Conservation (phyloP, 37 sponge, comb jelly and placozoan species). For the Theonella swinhoei region DNA sequence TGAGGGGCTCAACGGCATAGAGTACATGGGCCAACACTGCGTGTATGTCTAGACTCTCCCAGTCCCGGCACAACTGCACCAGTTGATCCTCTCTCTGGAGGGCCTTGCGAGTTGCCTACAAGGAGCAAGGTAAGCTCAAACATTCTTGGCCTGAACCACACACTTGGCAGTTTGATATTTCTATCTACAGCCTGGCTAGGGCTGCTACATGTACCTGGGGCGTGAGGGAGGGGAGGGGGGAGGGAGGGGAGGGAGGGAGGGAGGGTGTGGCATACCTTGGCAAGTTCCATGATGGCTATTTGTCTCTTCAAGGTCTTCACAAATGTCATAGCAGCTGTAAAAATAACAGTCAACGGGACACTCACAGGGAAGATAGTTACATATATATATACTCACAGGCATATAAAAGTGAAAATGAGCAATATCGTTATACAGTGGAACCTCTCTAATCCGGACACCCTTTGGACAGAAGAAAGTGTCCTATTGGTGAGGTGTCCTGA, state of each 20-base stretch:
- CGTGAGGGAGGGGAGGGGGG: no score
- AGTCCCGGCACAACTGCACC: constrained; percentile 61
- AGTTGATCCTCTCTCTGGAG: constrained; percentile 45
- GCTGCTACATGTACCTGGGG: no score
- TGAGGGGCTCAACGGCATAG: constrained; percentile 30
- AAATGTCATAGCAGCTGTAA: constrained; percentile 63
- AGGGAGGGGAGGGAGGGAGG: no score
- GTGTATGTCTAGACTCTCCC: constrained; percentile 52
- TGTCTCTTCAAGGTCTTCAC: constrained; percentile 57
- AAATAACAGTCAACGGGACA: neutral
- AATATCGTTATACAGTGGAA: no score
- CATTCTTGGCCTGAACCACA: neutral
- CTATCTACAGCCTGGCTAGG: no score
- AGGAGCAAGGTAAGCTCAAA: neutral
- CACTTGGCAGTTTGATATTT: no score
- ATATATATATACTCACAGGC: neutral
- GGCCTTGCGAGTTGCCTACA: constrained; percentile 60
- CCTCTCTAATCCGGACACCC: no score
- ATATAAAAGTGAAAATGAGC: no score
- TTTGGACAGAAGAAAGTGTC: no score
- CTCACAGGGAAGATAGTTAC: neutral
- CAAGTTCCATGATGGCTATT: constrained; percentile 63
- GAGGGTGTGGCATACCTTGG: constrained; percentile 56
- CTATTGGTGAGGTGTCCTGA: no score
- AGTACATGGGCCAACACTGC: constrained; percentile 48